Evolutionary conservation across 2,113 vertebrate genomes (phyloP).

Genomic region (Phasianus colchicus): DNA sequence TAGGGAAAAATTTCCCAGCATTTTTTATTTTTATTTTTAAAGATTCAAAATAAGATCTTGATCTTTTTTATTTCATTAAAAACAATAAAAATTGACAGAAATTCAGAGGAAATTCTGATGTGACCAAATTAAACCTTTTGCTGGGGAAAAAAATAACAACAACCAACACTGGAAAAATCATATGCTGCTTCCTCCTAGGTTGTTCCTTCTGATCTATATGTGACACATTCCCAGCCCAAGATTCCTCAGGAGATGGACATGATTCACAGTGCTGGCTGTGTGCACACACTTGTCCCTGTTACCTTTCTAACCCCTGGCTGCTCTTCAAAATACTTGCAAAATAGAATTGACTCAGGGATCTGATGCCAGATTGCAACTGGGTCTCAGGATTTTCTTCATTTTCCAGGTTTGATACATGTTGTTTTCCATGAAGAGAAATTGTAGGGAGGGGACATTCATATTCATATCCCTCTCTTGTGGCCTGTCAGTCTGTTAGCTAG

Average conservation of each 20-base stretch:
- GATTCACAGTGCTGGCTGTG: background rate
- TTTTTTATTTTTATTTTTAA: background rate
- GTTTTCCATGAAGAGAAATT: background rate
- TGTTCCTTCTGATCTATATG: background rate
- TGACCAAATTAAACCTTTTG: background rate
- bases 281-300: background rate
- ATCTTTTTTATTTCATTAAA: background rate
- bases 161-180: background rate
- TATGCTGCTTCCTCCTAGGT: background rate
- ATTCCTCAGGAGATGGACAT: background rate
- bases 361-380: background rate
- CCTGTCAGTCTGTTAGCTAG: background rate
- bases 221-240: background rate
- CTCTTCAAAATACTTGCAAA: background rate
- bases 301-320: background rate
- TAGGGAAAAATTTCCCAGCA: background rate
- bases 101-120: background rate
- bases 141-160: background rate
- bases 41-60: background rate
- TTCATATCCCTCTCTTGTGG: background rate
- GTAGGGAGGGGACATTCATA: background rate
- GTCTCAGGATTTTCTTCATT: background rate
- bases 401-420: background rate
- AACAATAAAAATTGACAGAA: background rate
- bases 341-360: background rate